Percentiles rank a stretch among this genome's conserved stretches.
Conservation (phyloP, 1,140 invertebrate genomes). For the Diabrotica undecimpunctata region DNA sequence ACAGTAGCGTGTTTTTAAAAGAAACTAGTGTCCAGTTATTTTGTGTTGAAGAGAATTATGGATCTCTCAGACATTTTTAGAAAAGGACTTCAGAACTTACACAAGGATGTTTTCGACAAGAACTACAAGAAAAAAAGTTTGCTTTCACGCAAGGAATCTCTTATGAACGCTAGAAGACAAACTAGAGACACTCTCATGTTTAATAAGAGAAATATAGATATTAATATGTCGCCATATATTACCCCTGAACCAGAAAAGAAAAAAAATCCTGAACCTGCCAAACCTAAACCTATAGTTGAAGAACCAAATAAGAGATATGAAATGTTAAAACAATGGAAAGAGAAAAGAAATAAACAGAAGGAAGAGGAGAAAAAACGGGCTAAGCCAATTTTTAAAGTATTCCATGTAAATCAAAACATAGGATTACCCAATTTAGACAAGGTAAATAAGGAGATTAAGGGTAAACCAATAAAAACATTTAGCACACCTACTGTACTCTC, state of each 20-base stretch:
- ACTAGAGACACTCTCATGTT: slow-evolving; percentile 24
- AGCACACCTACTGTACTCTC: background rate
- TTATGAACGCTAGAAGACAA: slow-evolving; percentile 17
- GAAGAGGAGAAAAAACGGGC: slow-evolving; percentile 20
- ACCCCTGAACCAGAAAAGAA: slow-evolving; percentile 12
- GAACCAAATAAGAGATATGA: slow-evolving; percentile 26
- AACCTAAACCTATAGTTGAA: slow-evolving; percentile 7
- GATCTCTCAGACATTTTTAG: slow-evolving; percentile 26
- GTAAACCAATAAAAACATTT: slow-evolving; percentile 17
- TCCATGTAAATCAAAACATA: slow-evolving; percentile 16
- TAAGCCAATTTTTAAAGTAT: slow-evolving; percentile 36
- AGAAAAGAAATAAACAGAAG: slow-evolving; percentile 27
- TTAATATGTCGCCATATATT: slow-evolving; percentile 21
- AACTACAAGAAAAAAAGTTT: slow-evolving; percentile 10
- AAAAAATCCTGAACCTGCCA: background rate
- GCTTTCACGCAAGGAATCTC: slow-evolving; percentile 14
- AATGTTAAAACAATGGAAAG: slow-evolving; percentile 32
- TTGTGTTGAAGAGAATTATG: slow-evolving; percentile 10
- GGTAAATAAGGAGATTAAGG: slow-evolving; percentile 30
- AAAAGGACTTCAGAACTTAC: slow-evolving; percentile 13
- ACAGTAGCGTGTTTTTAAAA: too few species aligned
- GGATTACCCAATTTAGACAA: slow-evolving; percentile 21
- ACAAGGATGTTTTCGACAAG: slow-evolving; percentile 16
- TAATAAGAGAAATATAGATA: slow-evolving; percentile 21
- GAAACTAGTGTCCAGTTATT: too few species aligned